Percentiles rank a stretch among this genome's conserved stretches.
Evolutionary conservation across 2,113 vertebrate genomes (phyloP).

Genomic region (Sinosuthora webbiana): DNA sequence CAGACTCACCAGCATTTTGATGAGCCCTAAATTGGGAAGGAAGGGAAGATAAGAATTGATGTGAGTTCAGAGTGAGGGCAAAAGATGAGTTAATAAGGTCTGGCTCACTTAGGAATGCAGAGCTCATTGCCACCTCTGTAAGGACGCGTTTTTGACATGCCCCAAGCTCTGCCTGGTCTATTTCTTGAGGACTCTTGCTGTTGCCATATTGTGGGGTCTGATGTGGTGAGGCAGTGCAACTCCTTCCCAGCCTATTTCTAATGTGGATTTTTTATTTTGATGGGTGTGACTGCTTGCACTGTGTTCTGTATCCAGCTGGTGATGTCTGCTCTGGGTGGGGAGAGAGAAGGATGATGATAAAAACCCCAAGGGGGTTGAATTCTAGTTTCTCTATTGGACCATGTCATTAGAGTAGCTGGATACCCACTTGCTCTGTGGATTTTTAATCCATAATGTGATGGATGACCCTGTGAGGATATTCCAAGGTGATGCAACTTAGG

Average conservation of each 20-base stretch:
- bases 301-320: neutral
- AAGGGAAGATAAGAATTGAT: neutral
- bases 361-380: neutral
- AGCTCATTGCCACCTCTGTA: neutral
- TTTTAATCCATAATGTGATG: neutral
- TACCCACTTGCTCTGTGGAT: neutral
- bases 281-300: neutral
- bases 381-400: neutral
- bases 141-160: neutral
- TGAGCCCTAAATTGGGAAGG: neutral
- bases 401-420: neutral
- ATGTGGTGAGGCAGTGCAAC: neutral
- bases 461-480: neutral
- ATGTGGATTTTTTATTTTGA: neutral
- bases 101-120: neutral
- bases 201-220: neutral
- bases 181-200: neutral
- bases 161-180: neutral
- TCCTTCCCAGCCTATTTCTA: neutral
- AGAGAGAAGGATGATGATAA: neutral
- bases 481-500: neutral
- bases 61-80: neutral
- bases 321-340: neutral
- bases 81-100: neutral
- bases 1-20: neutral